Conservation (phyloP, 2,797 vertebrate genomes). For the Lepidocolaptes lacrymiger region DNA sequence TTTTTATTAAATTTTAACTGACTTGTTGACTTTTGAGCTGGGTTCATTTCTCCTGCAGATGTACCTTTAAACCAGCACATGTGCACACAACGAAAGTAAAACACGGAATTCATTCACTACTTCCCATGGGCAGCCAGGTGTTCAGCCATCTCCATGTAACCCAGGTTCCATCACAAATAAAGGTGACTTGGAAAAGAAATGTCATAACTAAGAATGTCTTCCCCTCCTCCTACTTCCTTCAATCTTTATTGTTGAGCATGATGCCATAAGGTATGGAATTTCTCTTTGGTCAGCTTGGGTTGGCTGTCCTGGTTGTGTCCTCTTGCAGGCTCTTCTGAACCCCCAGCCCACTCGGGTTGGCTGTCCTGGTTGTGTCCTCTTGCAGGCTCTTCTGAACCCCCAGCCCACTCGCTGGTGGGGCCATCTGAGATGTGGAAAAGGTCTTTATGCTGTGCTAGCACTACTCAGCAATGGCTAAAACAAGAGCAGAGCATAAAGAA, state of each 20-base stretch:
- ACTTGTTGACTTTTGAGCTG: no score
- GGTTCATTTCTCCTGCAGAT: no score
- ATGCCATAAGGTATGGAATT: not conserved
- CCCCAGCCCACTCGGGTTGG: not conserved
- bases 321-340: not conserved
- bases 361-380: not conserved
- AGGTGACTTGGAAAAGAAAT: fast-evolving
- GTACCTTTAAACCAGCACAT: no score
- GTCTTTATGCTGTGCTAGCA: not conserved
- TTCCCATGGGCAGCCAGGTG: not conserved
- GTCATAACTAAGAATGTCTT: not conserved
- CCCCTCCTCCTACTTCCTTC: not conserved
- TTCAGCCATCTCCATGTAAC: not conserved
- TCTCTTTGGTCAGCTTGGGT: not conserved
- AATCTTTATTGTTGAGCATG: not conserved
- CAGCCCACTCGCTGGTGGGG: fast-evolving
- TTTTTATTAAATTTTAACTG: no score
- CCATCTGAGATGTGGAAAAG: not conserved
- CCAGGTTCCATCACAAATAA: not conserved
- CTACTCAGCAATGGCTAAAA: not conserved
- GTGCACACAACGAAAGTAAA: not conserved
- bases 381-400: not conserved
- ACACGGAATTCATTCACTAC: not conserved
- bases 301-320: no score
- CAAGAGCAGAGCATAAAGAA: not conserved